Evolutionary conservation across 2,797 vertebrate genomes (phyloP).

Genomic region (Tangara arthus): DNA sequence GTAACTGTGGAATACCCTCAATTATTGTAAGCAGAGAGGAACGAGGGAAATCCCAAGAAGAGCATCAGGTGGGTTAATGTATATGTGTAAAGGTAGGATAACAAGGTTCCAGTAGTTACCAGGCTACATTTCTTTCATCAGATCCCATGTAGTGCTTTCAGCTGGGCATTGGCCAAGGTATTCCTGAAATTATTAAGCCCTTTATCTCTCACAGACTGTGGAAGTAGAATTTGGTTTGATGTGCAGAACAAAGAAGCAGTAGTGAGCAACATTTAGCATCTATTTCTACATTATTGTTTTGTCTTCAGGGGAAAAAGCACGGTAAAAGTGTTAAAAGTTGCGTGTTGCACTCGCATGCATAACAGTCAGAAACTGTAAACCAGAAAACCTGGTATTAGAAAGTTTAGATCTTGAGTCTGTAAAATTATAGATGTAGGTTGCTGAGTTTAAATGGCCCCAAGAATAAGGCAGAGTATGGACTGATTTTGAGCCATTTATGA

Average conservation of each 20-base stretch:
- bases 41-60: neutral
- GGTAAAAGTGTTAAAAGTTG: neutral
- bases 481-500: neutral
- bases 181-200: neutral
- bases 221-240: neutral
- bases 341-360: neutral
- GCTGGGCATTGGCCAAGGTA: neutral
- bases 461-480: neutral
- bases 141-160: neutral
- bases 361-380: neutral
- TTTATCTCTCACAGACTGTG: neutral
- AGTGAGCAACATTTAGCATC: neutral
- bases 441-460: neutral
- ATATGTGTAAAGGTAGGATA: neutral
- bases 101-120: neutral
- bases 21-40: neutral
- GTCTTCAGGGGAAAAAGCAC: neutral
- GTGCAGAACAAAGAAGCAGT: neutral
- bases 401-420: neutral
- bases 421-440: neutral
- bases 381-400: neutral
- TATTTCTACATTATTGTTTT: neutral
- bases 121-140: neutral
- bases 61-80: neutral
- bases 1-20: neutral